phyloP scores from a whole-genome alignment of 2,113 vertebrate species.

The Prietella phreatophila region DNA sequence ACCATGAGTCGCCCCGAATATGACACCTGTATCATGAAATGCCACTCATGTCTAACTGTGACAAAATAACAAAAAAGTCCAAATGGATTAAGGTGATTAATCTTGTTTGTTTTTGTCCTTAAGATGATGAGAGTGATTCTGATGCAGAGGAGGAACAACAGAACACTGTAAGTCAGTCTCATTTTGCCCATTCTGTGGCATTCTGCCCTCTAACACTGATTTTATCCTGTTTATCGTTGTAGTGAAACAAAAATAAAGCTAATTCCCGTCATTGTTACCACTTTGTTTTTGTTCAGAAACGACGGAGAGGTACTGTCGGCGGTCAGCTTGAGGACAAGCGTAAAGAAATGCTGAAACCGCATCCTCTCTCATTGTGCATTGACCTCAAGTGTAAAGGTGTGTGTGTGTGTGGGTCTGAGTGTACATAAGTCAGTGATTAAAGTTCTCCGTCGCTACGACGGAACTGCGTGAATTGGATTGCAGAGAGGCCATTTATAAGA shows the following conservation, averaged over 20 bases:
- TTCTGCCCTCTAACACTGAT: not conserved
- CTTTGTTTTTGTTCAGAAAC: conserved; percentile 75
- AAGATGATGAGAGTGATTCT: conserved; percentile 97
- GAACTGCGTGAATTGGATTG: too few species aligned
- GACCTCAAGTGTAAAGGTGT: conserved; percentile 93
- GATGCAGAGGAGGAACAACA: conserved; percentile 96
- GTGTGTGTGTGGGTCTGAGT: conserved; percentile 59
- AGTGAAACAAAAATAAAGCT: not conserved
- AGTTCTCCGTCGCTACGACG: too few species aligned
- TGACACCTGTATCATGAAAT: not conserved
- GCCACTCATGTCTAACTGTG: not conserved
- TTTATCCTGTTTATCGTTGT: not conserved
- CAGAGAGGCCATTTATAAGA: too few species aligned
- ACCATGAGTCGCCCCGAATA: not conserved
- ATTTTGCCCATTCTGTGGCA: not conserved
- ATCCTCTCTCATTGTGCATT: conserved; percentile 85
- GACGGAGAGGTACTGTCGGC: conserved; percentile 86
- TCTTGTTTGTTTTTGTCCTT: not conserved
- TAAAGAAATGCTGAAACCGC: conserved; percentile 92
- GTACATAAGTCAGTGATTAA: not conserved
- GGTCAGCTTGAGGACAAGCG: conserved; percentile 96
- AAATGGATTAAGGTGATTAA: not conserved
- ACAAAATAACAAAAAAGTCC: too few species aligned
- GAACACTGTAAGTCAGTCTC: conserved; percentile 81
- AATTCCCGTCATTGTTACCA: not conserved